These are phyloP conservation scores for Strix uralensis DNA, from an alignment of 2,113 vertebrate species.

Conservation along the genomic window DNA sequence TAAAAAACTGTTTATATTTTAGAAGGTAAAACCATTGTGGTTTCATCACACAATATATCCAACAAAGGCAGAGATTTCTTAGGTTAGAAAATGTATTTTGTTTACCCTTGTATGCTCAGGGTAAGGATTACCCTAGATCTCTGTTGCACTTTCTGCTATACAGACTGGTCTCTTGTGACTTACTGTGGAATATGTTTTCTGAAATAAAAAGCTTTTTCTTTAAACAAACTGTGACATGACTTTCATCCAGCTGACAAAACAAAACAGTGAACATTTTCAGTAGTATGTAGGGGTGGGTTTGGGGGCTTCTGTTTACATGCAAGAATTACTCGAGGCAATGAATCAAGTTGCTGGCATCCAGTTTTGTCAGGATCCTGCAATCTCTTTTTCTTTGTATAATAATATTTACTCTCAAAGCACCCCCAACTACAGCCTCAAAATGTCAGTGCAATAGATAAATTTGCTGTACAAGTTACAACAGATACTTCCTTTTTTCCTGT, in stretches of 20 bases:
- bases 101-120: not conserved
- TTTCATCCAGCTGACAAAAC: slow-evolving; percentile 38
- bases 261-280: not conserved
- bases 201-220: slow-evolving; percentile 29
- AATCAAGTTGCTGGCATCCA: not conserved
- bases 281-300: not conserved
- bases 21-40: not conserved
- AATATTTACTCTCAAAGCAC: slow-evolving; percentile 10
- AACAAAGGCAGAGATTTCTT: not conserved
- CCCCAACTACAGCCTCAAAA: not conserved
- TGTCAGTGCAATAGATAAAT: not conserved
- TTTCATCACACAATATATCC: not conserved
- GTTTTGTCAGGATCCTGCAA: not conserved
- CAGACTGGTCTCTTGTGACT: not conserved
- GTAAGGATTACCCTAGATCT: not conserved
- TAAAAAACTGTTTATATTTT: not conserved
- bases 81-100: not conserved
- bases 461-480: not conserved
- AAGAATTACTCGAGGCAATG: not conserved
- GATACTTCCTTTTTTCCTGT: not conserved
- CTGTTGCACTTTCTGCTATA: not conserved
- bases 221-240: not conserved
- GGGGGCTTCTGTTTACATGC: slow-evolving; percentile 5
- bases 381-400: not conserved
- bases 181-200: not conserved